Evolutionary conservation across 2,888 invertebrate genomes (phyloP).

Genomic region (Byasa hedistus): DNA sequence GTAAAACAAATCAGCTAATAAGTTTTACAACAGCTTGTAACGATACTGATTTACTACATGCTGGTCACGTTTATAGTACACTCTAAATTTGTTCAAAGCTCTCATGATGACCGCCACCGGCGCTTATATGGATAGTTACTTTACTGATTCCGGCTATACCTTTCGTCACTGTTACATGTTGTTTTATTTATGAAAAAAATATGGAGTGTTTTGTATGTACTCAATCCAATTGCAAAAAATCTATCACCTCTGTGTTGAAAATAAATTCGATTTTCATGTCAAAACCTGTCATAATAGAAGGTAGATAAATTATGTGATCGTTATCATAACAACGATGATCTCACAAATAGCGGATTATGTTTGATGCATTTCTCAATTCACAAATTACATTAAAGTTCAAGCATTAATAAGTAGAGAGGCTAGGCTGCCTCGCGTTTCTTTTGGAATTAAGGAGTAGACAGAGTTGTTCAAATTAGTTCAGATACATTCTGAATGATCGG

Average conservation of each 20-base stretch:
- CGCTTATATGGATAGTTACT: conserved; percentile 5
- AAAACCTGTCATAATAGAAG: too few relatives aligned
- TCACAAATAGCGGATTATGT: too few relatives aligned
- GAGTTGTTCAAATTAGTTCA: too few relatives aligned
- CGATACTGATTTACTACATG: conserved; percentile 16
- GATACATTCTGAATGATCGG: too few relatives aligned
- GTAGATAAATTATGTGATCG: too few relatives aligned
- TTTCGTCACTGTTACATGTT: neutral
- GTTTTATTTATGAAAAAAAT: neutral
- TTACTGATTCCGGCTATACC: neutral
- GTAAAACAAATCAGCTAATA: neutral
- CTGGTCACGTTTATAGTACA: conserved; percentile 24
- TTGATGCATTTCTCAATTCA: too few relatives aligned
- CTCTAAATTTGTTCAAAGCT: conserved; percentile 14
- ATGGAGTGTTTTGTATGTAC: neutral
- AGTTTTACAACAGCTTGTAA: neutral
- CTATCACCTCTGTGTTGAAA: neutral
- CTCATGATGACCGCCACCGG: conserved; percentile 6
- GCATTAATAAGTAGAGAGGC: too few relatives aligned
- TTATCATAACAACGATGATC: too few relatives aligned
- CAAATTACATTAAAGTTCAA: too few relatives aligned
- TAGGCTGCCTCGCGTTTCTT: too few relatives aligned
- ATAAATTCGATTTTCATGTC: too few relatives aligned
- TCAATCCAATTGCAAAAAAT: neutral
- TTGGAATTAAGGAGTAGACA: too few relatives aligned